Percentiles rank a stretch among this genome's conserved stretches.
Evolutionary conservation across 2,797 vertebrate species (phyloP).

Genomic region (Megalops cyprinoides): DNA sequence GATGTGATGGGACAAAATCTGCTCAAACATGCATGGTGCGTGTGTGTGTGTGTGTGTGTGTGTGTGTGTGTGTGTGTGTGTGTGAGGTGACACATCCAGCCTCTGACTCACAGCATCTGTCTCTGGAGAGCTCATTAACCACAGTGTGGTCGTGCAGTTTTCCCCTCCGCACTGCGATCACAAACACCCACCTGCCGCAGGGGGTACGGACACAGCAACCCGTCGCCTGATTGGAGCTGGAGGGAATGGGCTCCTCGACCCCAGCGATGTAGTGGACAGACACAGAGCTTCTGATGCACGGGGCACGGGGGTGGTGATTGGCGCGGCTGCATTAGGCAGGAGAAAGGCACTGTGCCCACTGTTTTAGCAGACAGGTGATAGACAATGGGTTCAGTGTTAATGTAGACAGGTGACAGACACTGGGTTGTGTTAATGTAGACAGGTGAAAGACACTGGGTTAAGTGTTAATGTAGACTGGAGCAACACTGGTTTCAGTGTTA

Average conservation of each 20-base stretch:
- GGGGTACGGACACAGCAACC: constrained; percentile 17
- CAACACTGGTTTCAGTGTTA: not conserved
- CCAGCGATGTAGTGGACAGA: not conserved
- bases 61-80: too few species aligned
- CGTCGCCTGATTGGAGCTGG: constrained; percentile 1
- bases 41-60: constrained; percentile 27
- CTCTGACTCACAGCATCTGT: constrained; percentile 27
- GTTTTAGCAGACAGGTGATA: too few species aligned
- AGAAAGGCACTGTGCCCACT: too few species aligned
- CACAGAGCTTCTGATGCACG: not conserved
- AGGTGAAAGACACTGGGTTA: not conserved
- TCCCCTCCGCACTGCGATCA: constrained; percentile 33
- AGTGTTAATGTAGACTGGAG: not conserved
- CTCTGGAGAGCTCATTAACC: constrained; percentile 69
- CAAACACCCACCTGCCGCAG: constrained; percentile 54
- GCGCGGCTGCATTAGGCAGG: too few species aligned
- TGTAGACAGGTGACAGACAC: too few species aligned
- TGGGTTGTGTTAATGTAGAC: too few species aligned
- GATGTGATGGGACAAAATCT: constrained; percentile 41
- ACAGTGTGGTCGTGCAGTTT: constrained; percentile 33
- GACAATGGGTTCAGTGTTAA: too few species aligned
- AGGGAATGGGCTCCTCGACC: not conserved
- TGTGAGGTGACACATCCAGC: constrained; percentile 45
- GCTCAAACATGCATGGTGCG: too few species aligned
- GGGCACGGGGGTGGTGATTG: too few species aligned